Evolutionary conservation across 1,140 invertebrate genomes (phyloP).

Genomic region (Oreohelix idahoensis): DNA sequence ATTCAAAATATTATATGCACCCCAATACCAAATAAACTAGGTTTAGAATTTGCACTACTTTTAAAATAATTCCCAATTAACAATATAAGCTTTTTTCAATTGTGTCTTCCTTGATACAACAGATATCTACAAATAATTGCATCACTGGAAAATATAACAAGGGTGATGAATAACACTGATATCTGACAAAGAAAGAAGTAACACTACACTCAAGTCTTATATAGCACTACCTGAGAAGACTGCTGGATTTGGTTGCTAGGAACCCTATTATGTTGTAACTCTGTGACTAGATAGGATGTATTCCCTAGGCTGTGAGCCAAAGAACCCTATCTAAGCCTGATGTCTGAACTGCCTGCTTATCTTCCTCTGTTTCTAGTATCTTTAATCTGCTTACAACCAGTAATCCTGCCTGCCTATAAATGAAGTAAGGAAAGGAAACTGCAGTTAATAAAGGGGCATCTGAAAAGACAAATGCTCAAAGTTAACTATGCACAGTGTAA

Average conservation of each 20-base stretch:
- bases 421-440: constrained; percentile 9
- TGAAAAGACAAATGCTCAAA: neutral
- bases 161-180: neutral
- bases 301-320: constrained; percentile 27
- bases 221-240: constrained; percentile 13
- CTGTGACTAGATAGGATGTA: constrained; percentile 34
- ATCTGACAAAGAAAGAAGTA: neutral
- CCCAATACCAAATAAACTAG: neutral
- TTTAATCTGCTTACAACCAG: constrained; percentile 40
- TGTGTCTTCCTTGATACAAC: too few relatives aligned
- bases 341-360: constrained; percentile 38
- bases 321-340: constrained; percentile 41
- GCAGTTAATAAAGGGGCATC: neutral
- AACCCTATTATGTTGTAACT: constrained; percentile 1
- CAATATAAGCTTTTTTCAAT: neutral
- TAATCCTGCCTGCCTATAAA: constrained; percentile 12
- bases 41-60: neutral
- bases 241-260: neutral
- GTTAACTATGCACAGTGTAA: too few relatives aligned
- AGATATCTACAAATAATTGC: too few relatives aligned
- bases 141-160: neutral
- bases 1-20: neutral
- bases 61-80: neutral
- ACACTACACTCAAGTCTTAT: neutral
- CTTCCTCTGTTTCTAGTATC: constrained; percentile 31